These are phyloP conservation scores for Perithous albicinctus DNA, from an alignment of 2,888 invertebrate genomes.

Conservation along the genomic window DNA sequence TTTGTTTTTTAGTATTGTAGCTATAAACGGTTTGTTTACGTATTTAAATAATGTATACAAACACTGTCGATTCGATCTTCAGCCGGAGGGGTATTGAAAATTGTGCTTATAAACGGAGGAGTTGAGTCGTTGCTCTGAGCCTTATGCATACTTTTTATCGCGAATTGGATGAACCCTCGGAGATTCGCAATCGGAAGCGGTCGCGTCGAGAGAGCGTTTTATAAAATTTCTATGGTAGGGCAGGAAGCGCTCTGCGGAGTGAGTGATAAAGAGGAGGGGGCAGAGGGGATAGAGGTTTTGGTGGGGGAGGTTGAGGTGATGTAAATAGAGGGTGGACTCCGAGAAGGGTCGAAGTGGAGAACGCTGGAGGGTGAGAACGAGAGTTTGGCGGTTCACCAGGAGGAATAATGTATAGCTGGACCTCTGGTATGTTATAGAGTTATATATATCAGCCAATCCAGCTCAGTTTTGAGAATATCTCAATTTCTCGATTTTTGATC, in stretches of 20 bases:
- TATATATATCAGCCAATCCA: too few relatives aligned
- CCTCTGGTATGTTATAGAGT: constrained; percentile 14
- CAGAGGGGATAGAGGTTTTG: constrained; percentile 7
- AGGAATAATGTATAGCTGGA: constrained; percentile 51
- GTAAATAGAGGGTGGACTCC: constrained; percentile 25
- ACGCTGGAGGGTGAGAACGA: constrained; percentile 29
- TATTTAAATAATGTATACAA: constrained; percentile 15
- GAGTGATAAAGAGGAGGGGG: constrained; percentile 41
- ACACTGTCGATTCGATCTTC: constrained; percentile 1
- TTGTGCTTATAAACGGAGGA: constrained; percentile 33
- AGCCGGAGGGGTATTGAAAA: constrained; percentile 33
- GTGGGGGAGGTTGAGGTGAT: constrained; percentile 3
- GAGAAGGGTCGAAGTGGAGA: constrained; percentile 1
- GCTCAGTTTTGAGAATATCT: too few relatives aligned
- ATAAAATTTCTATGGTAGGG: constrained; percentile 52
- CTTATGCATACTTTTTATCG: constrained; percentile 55
- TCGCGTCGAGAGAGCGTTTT: constrained; percentile 56
- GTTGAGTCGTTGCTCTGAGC: background rate
- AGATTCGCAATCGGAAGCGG: constrained; percentile 56
- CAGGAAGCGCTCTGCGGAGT: constrained; percentile 14
- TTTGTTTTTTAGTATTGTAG: background rate
- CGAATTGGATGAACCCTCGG: constrained; percentile 53
- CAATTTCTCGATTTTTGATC: too few relatives aligned
- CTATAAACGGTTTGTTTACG: constrained; percentile 23
- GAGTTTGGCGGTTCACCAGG: constrained; percentile 59